phyloP scores from a whole-genome alignment of 2,888 invertebrate genomes.

The Leucophenga maculata region DNA sequence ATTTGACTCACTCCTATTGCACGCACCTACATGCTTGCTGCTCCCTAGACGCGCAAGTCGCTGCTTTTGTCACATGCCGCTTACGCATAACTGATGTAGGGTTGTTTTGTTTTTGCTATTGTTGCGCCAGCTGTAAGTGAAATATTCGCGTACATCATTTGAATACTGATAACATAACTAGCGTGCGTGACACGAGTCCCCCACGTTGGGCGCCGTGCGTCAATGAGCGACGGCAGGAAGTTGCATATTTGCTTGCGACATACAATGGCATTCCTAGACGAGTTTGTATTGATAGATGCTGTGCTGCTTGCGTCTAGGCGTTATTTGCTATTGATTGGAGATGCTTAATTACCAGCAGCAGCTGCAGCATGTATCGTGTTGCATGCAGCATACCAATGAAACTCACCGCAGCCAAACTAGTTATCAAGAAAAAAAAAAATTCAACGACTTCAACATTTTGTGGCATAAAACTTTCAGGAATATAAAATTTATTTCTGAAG shows the following conservation, averaged over 20 bases:
- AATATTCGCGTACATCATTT: slow-evolving; percentile 17
- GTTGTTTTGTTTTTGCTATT: neutral
- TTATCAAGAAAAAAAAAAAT: neutral
- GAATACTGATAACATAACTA: slow-evolving; percentile 19
- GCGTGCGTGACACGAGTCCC: slow-evolving; percentile 12
- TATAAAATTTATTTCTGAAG: neutral
- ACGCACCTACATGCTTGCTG: neutral
- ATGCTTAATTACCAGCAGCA: slow-evolving; percentile 14
- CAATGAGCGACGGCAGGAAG: neutral
- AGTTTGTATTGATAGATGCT: neutral
- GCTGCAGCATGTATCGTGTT: neutral
- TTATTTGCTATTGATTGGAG: neutral
- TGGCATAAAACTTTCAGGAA: neutral
- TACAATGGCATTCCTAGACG: too few relatives aligned
- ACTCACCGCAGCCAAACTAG: neutral
- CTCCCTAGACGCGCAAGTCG: neutral
- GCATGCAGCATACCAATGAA: neutral
- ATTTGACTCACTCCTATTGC: neutral
- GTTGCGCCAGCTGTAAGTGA: slow-evolving; percentile 20
- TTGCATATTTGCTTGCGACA: neutral
- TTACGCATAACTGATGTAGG: slow-evolving; percentile 1
- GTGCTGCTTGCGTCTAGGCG: neutral
- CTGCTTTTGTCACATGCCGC: slow-evolving; percentile 3
- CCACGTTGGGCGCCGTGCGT: too few relatives aligned
- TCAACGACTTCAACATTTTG: neutral